These are phyloP conservation scores for Synchiropus splendidus DNA, from an alignment of 2,113 vertebrate genomes.

Conservation along the genomic window DNA sequence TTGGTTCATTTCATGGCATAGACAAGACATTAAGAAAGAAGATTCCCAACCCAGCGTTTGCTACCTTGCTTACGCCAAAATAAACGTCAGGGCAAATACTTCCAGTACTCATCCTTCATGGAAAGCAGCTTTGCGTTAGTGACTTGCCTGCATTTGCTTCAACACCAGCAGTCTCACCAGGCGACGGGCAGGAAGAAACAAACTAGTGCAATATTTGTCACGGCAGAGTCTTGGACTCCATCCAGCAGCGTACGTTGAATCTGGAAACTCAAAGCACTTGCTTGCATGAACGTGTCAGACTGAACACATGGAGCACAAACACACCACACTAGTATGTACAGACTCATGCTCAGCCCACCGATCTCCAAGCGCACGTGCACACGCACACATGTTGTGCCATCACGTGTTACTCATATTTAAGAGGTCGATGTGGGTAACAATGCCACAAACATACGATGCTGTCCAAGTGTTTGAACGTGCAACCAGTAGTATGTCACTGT, in stretches of 20 bases:
- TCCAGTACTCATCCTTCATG: too few relatives aligned
- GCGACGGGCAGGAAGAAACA: constrained; percentile 5
- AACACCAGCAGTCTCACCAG: constrained; percentile 4
- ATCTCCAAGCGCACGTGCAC: constrained; percentile 14
- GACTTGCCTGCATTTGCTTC: too few relatives aligned
- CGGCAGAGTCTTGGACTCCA: constrained; percentile 19
- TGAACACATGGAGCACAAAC: constrained; percentile 23
- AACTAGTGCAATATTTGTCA: constrained; percentile 33
- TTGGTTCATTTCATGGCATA: too few relatives aligned
- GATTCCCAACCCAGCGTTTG: too few relatives aligned
- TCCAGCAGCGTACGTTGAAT: constrained; percentile 25
- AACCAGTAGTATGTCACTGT: constrained; percentile 10
- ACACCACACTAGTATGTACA: constrained; percentile 20
- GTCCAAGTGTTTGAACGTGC: constrained; percentile 22
- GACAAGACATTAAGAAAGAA: too few relatives aligned
- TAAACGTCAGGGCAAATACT: too few relatives aligned
- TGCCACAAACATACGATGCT: constrained; percentile 6
- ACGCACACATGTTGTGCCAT: constrained; percentile 31
- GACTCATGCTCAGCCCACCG: constrained; percentile 25
- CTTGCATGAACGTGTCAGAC: constrained; percentile 13
- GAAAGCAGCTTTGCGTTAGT: too few relatives aligned
- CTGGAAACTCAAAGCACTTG: neutral
- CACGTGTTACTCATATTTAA: constrained; percentile 16
- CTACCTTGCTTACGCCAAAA: too few relatives aligned
- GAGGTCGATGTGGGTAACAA: constrained; percentile 5